A percentile compares a stretch with the other conserved stretches of the same genome.
Evolutionary conservation across 2,797 vertebrate genomes (phyloP).

Genomic region (Tapera naevia): DNA sequence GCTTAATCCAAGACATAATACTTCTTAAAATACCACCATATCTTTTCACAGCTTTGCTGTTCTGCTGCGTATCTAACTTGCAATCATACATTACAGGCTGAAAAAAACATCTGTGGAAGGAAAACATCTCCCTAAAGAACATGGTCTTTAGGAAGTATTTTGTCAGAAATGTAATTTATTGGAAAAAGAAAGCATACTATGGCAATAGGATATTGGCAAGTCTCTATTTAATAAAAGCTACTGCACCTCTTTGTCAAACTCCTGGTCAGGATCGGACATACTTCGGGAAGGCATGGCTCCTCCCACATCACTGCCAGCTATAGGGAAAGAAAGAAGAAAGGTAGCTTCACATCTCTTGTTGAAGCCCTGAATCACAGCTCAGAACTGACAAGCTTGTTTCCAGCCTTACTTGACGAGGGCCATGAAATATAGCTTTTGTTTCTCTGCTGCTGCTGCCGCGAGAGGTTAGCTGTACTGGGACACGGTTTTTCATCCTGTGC

Average conservation of each 20-base stretch:
- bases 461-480: conserved; percentile 80
- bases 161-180: not conserved
- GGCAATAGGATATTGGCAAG: fast-evolving
- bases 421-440: conserved; percentile 91
- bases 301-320: conserved; percentile 84
- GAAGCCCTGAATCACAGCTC: not conserved
- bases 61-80: not conserved
- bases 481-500: conserved; percentile 89
- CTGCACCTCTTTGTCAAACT: conserved; percentile 91
- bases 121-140: not conserved
- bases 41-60: not conserved
- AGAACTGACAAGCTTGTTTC: not conserved
- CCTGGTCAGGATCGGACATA: conserved; percentile 88
- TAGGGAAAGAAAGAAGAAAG: not conserved
- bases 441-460: conserved; percentile 78
- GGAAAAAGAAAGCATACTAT: not conserved
- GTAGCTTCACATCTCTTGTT: not conserved
- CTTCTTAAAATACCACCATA: conserved; percentile 21
- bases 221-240: not conserved
- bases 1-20: conserved; percentile 18
- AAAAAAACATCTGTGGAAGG: not conserved
- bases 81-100: not conserved
- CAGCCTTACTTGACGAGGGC: conserved; percentile 87
- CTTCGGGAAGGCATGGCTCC: conserved; percentile 84
- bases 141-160: not conserved